Evolutionary conservation across 2,888 invertebrate genomes (phyloP).

Genomic region (Escarpia spicata): DNA sequence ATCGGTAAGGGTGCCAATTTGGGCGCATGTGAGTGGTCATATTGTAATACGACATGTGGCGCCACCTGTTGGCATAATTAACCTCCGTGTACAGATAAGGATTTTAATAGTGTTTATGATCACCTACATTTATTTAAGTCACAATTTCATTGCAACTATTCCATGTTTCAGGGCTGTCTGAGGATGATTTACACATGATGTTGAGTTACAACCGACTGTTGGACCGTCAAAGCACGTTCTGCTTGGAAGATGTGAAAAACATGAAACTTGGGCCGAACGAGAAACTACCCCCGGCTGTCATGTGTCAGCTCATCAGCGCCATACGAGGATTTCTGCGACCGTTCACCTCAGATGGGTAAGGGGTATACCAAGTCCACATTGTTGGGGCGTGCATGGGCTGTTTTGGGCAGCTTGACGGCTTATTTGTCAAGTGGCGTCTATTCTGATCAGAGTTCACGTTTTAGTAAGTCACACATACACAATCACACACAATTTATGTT

Average conservation of each 20-base stretch:
- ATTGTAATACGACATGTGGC: no score
- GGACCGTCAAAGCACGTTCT: slow-evolving; percentile 39
- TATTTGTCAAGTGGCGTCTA: no score
- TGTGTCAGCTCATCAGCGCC: slow-evolving; percentile 50
- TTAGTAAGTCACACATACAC: not conserved
- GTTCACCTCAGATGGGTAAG: slow-evolving; percentile 31
- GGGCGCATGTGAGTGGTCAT: no score
- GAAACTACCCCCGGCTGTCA: slow-evolving; percentile 48
- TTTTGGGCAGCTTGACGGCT: not conserved
- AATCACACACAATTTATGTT: not conserved
- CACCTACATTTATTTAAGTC: not conserved
- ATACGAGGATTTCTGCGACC: slow-evolving; percentile 55
- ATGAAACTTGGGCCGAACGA: slow-evolving; percentile 44
- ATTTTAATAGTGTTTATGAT: not conserved
- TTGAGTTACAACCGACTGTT: slow-evolving; percentile 47
- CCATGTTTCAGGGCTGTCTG: slow-evolving; percentile 49
- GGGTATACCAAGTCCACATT: not conserved
- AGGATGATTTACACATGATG: slow-evolving; percentile 53
- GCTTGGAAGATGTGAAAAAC: slow-evolving; percentile 46
- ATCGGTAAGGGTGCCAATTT: no score
- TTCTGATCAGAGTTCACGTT: not conserved
- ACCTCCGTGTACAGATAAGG: not conserved
- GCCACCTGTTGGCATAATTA: no score
- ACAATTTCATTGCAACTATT: not conserved
- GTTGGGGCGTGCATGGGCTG: not conserved